Evolutionary conservation across 2,797 vertebrate species (phyloP), one percentile per base, ranked within the genome.

Genomic region (Ficedula albicollis): DNA sequence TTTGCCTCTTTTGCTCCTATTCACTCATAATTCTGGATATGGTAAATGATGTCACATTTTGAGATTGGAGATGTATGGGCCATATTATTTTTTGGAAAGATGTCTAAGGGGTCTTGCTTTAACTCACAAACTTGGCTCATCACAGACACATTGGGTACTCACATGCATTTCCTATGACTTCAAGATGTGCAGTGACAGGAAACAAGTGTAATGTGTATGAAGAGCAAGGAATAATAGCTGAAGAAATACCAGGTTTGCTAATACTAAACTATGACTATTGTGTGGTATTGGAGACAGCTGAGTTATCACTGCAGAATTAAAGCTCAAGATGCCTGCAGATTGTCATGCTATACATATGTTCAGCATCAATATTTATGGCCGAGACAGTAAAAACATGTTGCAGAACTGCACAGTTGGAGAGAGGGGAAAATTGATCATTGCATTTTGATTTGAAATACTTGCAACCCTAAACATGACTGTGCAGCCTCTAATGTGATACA

Each of bases 281-380:
- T 18, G 0, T 66, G 69, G 72, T 95, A 69, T 56, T 72, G 39
- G 79, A 96, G 87, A 91, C 89, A 91, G 66, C 59, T 89, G 90
- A 94, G 79, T 60, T 94, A 88, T 86, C 89, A 83, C 85, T 82
- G 67, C 59, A 66, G 91, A 92, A 85, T 79, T 91, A 63, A 86
- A 76, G 55, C 41, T 48, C 59, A 79, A 79, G 89, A 70, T 84
- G 90, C 80, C 87, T 95, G 89, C 0, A 5, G 56, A 87, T 84
- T 94, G 78, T 96, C 91, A 88, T 87, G 3, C n/a, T 19, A 15
- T 64, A 69, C 96, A 85, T 95, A 90, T 95, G 94, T 80, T 95
- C 94, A 92, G 78, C 90, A 91, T 96, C 80, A 88, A 91, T 94
- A 95, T 93, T 96, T 95, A 83, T 90, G 87, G 93, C 94, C 91